Conservation (phyloP, 2,888 invertebrate genomes). For the Trachelus tabidus region DNA sequence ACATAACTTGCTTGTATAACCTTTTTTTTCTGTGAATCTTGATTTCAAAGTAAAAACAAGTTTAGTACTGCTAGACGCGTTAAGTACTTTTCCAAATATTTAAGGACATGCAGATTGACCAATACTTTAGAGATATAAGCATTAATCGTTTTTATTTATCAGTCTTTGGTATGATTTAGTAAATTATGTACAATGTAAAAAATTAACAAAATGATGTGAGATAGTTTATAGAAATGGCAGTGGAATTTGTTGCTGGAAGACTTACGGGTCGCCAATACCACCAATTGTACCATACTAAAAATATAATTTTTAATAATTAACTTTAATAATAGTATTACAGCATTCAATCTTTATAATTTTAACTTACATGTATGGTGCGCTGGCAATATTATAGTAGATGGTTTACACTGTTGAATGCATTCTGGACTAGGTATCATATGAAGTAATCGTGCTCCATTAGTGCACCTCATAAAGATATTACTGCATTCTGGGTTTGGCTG, state of each 20-base stretch:
- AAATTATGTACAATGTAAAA: neutral
- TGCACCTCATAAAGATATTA: conserved; percentile 80
- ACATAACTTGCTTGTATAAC: neutral
- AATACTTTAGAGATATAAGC: neutral
- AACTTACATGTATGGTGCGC: conserved; percentile 81
- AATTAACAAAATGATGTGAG: conserved; percentile 78
- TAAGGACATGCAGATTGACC: neutral
- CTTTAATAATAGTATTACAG: conserved; percentile 11
- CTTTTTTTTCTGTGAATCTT: neutral
- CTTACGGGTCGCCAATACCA: conserved; percentile 84
- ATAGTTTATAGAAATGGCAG: conserved; percentile 74
- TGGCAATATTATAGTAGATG: conserved; percentile 77
- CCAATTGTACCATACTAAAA: conserved; percentile 86
- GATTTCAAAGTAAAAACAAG: neutral
- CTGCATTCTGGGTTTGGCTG: conserved; percentile 85
- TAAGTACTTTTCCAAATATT: neutral
- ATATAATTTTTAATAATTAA: conserved; percentile 32
- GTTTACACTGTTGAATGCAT: conserved; percentile 78
- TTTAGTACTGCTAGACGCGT: neutral
- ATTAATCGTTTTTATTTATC: neutral
- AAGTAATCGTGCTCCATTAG: conserved; percentile 79
- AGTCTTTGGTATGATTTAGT: neutral
- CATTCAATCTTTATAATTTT: conserved; percentile 12
- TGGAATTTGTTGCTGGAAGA: conserved; percentile 72
- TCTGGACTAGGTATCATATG: conserved; percentile 81